These are phyloP conservation scores for Bicyclus anynana DNA, from an alignment of 1,140 invertebrate genomes.

Conservation along the genomic window DNA sequence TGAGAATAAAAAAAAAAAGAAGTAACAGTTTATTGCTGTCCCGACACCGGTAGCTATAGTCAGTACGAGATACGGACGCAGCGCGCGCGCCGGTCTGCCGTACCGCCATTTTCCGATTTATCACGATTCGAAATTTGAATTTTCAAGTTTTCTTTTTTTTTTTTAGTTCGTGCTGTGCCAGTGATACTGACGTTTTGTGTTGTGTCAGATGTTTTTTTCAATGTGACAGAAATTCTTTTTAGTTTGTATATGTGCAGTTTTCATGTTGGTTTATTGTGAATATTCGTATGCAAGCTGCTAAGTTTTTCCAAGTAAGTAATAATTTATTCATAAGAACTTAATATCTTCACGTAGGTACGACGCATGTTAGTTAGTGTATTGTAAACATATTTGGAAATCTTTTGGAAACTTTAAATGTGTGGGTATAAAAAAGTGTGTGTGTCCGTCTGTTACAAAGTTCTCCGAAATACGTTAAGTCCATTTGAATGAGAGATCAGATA, in stretches of 20 bases:
- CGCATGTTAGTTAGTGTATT: no score
- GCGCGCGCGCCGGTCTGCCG: slow-evolving; percentile 49
- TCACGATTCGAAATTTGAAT: slow-evolving; percentile 33
- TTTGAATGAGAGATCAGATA: no score
- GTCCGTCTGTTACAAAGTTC: no score
- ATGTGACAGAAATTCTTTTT: neutral
- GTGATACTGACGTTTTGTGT: slow-evolving; percentile 24
- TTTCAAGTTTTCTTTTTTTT: slow-evolving; percentile 22
- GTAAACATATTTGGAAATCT: no score
- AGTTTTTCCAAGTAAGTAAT: slow-evolving; percentile 1
- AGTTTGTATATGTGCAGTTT: slow-evolving; percentile 1
- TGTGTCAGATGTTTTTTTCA: slow-evolving; percentile 3
- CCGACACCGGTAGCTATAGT: slow-evolving; percentile 48
- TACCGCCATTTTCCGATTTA: slow-evolving; percentile 38
- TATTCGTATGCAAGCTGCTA: neutral
- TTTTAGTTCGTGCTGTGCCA: slow-evolving; percentile 26
- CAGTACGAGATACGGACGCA: slow-evolving; percentile 59
- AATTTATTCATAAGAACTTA: neutral
- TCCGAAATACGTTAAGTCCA: no score
- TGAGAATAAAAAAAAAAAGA: slow-evolving; percentile 45
- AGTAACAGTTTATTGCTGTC: slow-evolving; percentile 43
- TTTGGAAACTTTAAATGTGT: no score
- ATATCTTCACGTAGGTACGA: neutral
- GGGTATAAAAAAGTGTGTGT: no score
- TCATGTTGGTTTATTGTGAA: neutral